Percentiles rank a stretch among this genome's conserved stretches.
phyloP scores from a whole-genome alignment of 2,888 invertebrate species.

The Oligia fasciuncula region DNA sequence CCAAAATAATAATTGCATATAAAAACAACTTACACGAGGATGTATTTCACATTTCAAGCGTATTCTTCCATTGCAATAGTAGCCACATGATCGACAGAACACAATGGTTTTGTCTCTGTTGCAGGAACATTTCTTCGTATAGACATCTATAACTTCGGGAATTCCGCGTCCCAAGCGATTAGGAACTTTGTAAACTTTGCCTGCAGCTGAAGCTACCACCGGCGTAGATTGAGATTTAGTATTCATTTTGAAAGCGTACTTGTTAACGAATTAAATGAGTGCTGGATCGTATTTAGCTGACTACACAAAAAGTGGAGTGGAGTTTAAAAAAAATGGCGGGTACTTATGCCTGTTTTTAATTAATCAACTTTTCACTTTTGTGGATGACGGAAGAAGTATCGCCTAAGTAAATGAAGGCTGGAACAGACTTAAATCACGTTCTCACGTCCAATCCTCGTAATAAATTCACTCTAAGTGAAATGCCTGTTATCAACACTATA shows the following conservation, averaged over 20 bases:
- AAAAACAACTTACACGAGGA: slow-evolving; percentile 79
- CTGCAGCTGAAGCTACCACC: slow-evolving; percentile 82
- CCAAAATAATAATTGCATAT: not conserved
- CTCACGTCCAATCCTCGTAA: too few relatives aligned
- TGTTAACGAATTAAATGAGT: not conserved
- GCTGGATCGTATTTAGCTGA: not conserved
- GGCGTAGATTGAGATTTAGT: slow-evolving; percentile 77
- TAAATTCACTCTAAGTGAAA: too few relatives aligned
- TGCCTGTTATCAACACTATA: too few relatives aligned
- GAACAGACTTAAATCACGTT: too few relatives aligned
- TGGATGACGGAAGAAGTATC: too few relatives aligned
- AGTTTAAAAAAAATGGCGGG: slow-evolving; percentile 32
- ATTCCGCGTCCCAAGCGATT: slow-evolving; percentile 82
- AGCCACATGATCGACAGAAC: slow-evolving; percentile 86
- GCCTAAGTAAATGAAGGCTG: too few relatives aligned
- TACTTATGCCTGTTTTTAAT: not conserved
- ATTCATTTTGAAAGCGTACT: slow-evolving; percentile 45
- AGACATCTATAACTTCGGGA: slow-evolving; percentile 77
- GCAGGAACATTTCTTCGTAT: slow-evolving; percentile 82
- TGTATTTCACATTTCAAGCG: slow-evolving; percentile 83
- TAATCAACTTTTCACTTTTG: too few relatives aligned
- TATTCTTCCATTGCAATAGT: slow-evolving; percentile 85
- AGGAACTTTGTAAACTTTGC: slow-evolving; percentile 74
- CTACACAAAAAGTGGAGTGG: not conserved
- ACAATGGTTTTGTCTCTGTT: slow-evolving; percentile 83